A percentile compares a stretch with the other conserved stretches of the same genome.
Evolutionary conservation across 2,797 vertebrate species (phyloP).

Genomic region (Chloroceryle amazona): DNA sequence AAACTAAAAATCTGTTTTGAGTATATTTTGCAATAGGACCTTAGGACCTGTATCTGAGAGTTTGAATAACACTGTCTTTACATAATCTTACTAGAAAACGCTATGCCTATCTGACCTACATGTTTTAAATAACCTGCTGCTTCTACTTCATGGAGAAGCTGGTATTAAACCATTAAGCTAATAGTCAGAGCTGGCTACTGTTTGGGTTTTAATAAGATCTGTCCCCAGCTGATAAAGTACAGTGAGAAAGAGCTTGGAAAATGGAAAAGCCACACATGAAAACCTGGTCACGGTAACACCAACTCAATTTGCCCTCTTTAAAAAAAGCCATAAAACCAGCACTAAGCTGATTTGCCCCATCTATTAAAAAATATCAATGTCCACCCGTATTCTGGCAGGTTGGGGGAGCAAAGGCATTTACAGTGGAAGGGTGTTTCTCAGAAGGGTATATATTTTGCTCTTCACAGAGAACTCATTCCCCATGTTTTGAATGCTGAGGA

Average conservation of each 20-base stretch:
- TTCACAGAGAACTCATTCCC: neutral
- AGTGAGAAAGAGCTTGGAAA: neutral
- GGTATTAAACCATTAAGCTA: constrained; percentile 53
- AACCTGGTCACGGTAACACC: neutral
- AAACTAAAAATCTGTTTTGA: neutral
- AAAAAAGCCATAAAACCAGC: neutral
- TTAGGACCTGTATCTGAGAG: neutral
- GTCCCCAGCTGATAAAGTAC: constrained; percentile 15
- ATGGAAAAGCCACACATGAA: neutral
- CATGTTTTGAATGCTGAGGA: neutral
- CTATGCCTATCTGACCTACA: neutral
- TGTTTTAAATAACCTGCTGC: constrained; percentile 52
- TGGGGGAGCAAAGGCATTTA: neutral
- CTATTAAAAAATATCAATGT: neutral
- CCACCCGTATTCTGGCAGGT: neutral
- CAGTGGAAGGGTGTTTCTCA: neutral
- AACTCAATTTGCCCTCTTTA: neutral
- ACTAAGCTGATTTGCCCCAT: neutral
- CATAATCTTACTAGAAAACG: constrained; percentile 12
- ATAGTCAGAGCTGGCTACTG: constrained; percentile 19
- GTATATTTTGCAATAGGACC: neutral
- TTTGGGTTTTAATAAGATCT: constrained; percentile 32
- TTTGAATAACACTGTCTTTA: neutral
- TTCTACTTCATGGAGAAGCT: constrained; percentile 36
- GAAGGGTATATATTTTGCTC: neutral